Conservation (phyloP, 2,797 vertebrate species). For the Typhlichthys subterraneus region DNA sequence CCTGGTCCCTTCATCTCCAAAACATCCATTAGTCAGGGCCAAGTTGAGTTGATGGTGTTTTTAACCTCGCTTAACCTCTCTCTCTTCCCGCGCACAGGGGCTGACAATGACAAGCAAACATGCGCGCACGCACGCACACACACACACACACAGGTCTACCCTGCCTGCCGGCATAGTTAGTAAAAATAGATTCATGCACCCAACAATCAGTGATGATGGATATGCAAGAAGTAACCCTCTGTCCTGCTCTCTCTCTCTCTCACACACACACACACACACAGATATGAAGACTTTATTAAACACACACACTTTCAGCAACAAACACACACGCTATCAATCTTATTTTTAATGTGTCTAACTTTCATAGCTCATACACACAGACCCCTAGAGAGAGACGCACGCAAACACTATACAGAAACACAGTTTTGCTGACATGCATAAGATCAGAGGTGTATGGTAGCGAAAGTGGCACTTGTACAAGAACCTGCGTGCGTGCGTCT, state of each 20-base stretch:
- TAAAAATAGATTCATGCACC: constrained; percentile 73
- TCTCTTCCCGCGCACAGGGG: constrained; percentile 4
- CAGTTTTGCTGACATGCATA: constrained; percentile 4
- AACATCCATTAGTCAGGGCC: constrained; percentile 78
- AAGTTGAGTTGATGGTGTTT: constrained; percentile 79
- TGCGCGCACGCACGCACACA: background rate
- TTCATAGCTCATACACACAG: background rate
- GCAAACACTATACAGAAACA: background rate
- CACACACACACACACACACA: constrained; percentile 1
- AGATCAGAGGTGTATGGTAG: constrained; percentile 7
- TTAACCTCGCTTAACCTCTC: constrained; percentile 76
- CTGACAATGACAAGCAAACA: background rate
- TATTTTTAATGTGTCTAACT: constrained; percentile 11
- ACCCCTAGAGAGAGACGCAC: background rate
- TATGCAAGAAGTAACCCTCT: constrained; percentile 69
- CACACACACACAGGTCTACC: constrained; percentile 6
- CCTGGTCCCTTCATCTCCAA: constrained; percentile 33
- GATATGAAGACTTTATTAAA: background rate
- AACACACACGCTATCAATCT: constrained; percentile 17
- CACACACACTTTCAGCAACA: background rate
- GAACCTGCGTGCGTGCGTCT: constrained; percentile 1
- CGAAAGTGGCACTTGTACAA: too few relatives aligned
- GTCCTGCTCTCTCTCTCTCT: constrained; percentile 32
- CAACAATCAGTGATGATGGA: constrained; percentile 73
- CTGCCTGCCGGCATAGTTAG: constrained; percentile 64